Percentiles rank a stretch among this genome's conserved stretches.
These are phyloP conservation scores for Daubentonia madagascariensis DNA, from an alignment of 2,113 vertebrate species.

Conservation along the genomic window DNA sequence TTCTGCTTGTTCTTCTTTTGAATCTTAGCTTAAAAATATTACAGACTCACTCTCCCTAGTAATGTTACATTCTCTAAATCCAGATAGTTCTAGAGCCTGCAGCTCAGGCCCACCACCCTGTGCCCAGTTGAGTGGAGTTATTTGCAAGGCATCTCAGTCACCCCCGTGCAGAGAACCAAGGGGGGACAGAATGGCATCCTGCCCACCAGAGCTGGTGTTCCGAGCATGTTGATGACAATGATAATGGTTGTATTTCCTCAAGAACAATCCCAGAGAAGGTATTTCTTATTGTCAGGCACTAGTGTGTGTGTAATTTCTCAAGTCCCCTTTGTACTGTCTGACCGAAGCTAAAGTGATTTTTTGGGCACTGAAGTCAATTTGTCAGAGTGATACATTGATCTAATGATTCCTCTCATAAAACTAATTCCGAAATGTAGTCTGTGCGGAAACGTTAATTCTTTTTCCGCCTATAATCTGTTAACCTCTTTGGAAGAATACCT, in stretches of 20 bases:
- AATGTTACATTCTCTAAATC: not conserved
- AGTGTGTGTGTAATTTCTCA: not conserved
- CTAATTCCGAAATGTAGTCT: constrained; percentile 33
- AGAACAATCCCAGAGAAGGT: not conserved
- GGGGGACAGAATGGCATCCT: rapidly evolving
- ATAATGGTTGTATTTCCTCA: not conserved
- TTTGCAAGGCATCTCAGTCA: not conserved
- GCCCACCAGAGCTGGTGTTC: not conserved
- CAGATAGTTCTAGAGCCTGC: not conserved
- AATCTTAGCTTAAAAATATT: not conserved
- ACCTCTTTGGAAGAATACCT: not conserved
- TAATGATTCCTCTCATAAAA: constrained; percentile 55
- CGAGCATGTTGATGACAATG: rapidly evolving
- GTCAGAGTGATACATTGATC: constrained; percentile 41
- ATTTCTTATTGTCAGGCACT: not conserved
- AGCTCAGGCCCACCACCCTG: not conserved
- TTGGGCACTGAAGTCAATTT: constrained; percentile 55
- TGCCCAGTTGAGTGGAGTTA: rapidly evolving
- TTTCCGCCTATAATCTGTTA: not conserved
- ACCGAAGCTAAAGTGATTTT: constrained; percentile 43
- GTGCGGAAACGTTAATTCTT: not conserved
- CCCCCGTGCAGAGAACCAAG: rapidly evolving
- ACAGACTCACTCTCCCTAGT: rapidly evolving
- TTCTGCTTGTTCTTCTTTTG: not conserved
- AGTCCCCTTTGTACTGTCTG: not conserved